These are phyloP conservation scores for Cryptocephalus moraei DNA, from an alignment of 2,888 invertebrate genomes.

Conservation along the genomic window DNA sequence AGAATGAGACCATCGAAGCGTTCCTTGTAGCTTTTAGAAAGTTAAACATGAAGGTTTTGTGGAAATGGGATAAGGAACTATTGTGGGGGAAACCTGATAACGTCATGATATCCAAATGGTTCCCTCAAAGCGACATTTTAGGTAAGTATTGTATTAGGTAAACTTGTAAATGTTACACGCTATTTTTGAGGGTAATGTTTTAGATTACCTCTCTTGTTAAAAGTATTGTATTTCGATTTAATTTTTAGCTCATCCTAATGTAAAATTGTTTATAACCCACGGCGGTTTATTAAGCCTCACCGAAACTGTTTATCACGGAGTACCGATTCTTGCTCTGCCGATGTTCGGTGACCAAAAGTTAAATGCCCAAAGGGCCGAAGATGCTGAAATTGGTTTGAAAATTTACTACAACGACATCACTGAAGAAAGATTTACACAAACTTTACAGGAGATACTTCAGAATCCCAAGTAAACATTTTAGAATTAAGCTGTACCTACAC, in stretches of 20 bases:
- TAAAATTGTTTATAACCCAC: constrained; percentile 47
- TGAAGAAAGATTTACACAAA: constrained; percentile 32
- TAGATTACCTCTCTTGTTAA: too few species aligned
- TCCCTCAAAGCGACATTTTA: constrained; percentile 33
- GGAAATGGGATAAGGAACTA: constrained; percentile 50
- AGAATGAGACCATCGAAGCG: constrained; percentile 39
- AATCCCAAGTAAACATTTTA: constrained; percentile 25
- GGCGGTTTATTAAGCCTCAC: constrained; percentile 48
- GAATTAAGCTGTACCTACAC: too few species aligned
- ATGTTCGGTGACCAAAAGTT: constrained; percentile 42
- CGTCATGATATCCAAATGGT: constrained; percentile 31
- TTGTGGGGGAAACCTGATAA: constrained; percentile 29
- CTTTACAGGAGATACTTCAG: constrained; percentile 36
- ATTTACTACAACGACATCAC: constrained; percentile 37
- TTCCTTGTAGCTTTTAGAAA: constrained; percentile 47
- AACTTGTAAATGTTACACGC: constrained; percentile 25
- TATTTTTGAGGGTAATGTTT: constrained; percentile 22
- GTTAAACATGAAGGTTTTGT: constrained; percentile 52
- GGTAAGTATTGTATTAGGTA: constrained; percentile 17
- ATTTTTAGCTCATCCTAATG: constrained; percentile 41
- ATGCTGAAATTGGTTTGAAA: constrained; percentile 19
- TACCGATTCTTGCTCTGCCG: constrained; percentile 43
- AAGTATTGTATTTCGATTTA: not conserved
- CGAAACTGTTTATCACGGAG: constrained; percentile 42
- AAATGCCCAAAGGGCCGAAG: constrained; percentile 38